A percentile compares a stretch with the other conserved stretches of the same genome.
Conservation (phyloP, 2,113 vertebrate genomes). For the Solea solea region DNA sequence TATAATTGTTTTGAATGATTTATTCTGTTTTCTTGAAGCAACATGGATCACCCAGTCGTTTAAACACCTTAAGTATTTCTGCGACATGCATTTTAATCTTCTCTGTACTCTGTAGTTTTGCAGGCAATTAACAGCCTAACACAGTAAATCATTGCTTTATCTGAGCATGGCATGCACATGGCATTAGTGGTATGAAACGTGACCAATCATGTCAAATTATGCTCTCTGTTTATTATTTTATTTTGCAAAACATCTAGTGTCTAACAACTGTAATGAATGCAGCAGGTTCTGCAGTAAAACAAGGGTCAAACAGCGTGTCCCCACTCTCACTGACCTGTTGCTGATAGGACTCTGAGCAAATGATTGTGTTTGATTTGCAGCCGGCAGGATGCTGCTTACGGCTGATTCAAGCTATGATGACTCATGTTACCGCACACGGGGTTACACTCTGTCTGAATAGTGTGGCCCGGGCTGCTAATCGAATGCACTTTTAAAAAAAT, state of each 20-base stretch:
- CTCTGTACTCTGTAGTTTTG: conserved; percentile 23
- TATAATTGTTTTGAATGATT: neutral
- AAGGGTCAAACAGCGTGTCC: conserved; percentile 18
- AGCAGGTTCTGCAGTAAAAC: conserved; percentile 16
- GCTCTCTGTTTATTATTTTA: neutral
- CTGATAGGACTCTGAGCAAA: conserved; percentile 52
- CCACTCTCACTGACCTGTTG: conserved; percentile 35
- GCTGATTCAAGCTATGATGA: conserved; percentile 45
- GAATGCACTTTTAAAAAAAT: conserved; percentile 8
- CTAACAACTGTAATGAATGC: conserved; percentile 21
- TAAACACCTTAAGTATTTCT: conserved; percentile 42
- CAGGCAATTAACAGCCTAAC: conserved; percentile 58
- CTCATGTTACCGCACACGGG: conserved; percentile 37
- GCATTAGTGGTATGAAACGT: conserved; percentile 37
- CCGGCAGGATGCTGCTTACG: conserved; percentile 24
- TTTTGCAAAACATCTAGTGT: conserved; percentile 1
- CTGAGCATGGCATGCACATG: conserved; percentile 36
- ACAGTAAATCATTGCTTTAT: conserved; percentile 50
- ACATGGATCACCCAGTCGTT: conserved; percentile 18
- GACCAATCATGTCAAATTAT: conserved; percentile 26
- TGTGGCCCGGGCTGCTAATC: conserved; percentile 7
- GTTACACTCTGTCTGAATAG: conserved; percentile 2
- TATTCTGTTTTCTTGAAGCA: conserved; percentile 15
- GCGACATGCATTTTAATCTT: conserved; percentile 48
- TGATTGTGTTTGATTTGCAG: conserved; percentile 63